phyloP scores from a whole-genome alignment of 2,888 invertebrate genomes.

The Pterobdella sp. region DNA sequence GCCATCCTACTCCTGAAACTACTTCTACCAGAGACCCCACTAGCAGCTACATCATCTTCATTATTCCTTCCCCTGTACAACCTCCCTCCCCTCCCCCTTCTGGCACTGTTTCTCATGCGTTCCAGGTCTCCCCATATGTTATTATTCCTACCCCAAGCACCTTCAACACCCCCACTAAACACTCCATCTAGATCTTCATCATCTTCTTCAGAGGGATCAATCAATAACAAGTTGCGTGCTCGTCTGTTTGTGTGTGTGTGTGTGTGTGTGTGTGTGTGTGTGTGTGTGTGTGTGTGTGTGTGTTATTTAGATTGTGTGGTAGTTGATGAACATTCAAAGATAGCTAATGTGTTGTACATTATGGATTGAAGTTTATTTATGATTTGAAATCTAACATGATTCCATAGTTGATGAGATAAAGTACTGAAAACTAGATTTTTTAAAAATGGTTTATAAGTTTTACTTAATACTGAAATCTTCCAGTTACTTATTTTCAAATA shows the following conservation, averaged over 20 bases:
- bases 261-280: not conserved
- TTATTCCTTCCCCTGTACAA: not conserved
- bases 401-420: too few relatives aligned
- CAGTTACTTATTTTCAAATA: too few relatives aligned
- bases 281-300: not conserved
- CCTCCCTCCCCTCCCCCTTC: not conserved
- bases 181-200: not conserved
- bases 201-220: not conserved
- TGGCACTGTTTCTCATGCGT: not conserved
- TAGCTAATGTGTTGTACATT: too few relatives aligned
- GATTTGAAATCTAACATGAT: too few relatives aligned
- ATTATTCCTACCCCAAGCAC: not conserved
- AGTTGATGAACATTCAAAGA: not conserved
- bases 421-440: too few relatives aligned
- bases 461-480: too few relatives aligned
- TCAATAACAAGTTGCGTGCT: not conserved
- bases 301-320: not conserved
- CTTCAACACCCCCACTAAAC: not conserved
- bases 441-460: too few relatives aligned
- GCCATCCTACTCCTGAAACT: too few relatives aligned
- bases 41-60: not conserved
- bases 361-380: too few relatives aligned
- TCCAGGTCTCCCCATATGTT: not conserved
- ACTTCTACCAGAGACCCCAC: too few relatives aligned
- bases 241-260: not conserved